A percentile compares a stretch with the other conserved stretches of the same genome.
phyloP scores from a whole-genome alignment of 2,797 vertebrate genomes.

The Tenualosa thibaudeaui region DNA sequence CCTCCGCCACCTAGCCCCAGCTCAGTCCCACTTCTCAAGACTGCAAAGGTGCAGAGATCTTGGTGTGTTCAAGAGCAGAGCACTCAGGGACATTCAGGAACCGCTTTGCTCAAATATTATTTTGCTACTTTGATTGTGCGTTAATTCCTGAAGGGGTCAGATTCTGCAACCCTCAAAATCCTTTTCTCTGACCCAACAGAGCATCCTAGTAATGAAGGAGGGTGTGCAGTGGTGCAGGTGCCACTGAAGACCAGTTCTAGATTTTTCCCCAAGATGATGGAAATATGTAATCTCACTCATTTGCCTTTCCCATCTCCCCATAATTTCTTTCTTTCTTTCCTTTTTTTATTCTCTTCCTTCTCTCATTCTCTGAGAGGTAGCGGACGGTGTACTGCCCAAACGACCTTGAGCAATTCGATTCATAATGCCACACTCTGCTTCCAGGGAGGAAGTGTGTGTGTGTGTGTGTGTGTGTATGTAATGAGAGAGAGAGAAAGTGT shows the following conservation, averaged over 20 bases:
- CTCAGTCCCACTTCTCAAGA: background rate
- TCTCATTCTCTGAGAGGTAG: slow-evolving; percentile 32
- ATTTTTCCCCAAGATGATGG: background rate
- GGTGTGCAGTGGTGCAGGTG: background rate
- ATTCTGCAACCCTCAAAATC: too few species aligned
- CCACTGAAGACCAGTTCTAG: background rate
- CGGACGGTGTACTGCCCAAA: background rate
- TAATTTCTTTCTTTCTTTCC: background rate
- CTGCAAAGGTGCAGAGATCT: background rate
- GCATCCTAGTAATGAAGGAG: background rate
- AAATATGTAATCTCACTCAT: background rate
- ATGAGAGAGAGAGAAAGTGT: background rate
- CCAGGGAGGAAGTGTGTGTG: background rate
- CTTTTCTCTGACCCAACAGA: background rate
- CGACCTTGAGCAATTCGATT: background rate
- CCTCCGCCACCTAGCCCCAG: background rate
- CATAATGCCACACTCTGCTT: background rate
- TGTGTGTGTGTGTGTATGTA: slow-evolving; percentile 15
- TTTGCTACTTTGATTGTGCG: too few species aligned
- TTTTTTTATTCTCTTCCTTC: slow-evolving; percentile 23
- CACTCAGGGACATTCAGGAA: too few species aligned
- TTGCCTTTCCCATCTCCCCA: background rate
- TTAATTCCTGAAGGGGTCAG: too few species aligned
- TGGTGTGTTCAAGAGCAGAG: background rate
- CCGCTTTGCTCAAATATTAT: too few species aligned